Conservation (phyloP, 2,888 invertebrate species). For the Linnaemya tessellans region DNA sequence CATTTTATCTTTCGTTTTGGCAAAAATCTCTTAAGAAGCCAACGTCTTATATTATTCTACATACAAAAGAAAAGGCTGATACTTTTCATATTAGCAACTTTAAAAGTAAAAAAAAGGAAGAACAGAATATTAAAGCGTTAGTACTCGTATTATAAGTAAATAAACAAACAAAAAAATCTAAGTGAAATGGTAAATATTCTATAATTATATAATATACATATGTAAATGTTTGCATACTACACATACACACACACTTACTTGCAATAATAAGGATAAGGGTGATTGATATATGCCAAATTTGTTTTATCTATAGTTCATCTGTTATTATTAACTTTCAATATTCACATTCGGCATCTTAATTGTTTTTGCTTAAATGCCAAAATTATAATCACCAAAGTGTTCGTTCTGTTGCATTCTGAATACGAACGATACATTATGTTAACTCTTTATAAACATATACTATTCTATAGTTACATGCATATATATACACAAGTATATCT, state of each 20-base stretch:
- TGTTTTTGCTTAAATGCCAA: constrained; percentile 24
- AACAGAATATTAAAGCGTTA: constrained; percentile 40
- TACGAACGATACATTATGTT: not conserved
- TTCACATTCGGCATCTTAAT: constrained; percentile 26
- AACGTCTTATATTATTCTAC: constrained; percentile 20
- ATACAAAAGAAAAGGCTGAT: constrained; percentile 41
- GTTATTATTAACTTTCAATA: constrained; percentile 31
- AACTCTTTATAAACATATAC: not conserved
- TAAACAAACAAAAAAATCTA: constrained; percentile 17
- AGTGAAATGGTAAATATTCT: constrained; percentile 65
- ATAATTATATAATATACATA: constrained; percentile 43
- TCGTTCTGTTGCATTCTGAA: constrained; percentile 18
- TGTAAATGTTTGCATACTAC: constrained; percentile 59
- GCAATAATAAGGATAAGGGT: constrained; percentile 65
- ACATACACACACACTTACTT: constrained; percentile 17
- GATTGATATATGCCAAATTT: constrained; percentile 68
- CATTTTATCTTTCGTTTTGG: constrained; percentile 50
- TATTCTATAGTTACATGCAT: not conserved
- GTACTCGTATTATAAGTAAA: constrained; percentile 49
- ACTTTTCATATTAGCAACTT: constrained; percentile 38
- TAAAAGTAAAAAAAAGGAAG: constrained; percentile 25
- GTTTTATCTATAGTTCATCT: constrained; percentile 18
- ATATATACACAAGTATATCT: not conserved
- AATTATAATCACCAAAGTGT: constrained; percentile 12
- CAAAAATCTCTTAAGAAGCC: constrained; percentile 43